Evolutionary conservation across 2,888 invertebrate genomes (phyloP).

Genomic region (Leucania comma): DNA sequence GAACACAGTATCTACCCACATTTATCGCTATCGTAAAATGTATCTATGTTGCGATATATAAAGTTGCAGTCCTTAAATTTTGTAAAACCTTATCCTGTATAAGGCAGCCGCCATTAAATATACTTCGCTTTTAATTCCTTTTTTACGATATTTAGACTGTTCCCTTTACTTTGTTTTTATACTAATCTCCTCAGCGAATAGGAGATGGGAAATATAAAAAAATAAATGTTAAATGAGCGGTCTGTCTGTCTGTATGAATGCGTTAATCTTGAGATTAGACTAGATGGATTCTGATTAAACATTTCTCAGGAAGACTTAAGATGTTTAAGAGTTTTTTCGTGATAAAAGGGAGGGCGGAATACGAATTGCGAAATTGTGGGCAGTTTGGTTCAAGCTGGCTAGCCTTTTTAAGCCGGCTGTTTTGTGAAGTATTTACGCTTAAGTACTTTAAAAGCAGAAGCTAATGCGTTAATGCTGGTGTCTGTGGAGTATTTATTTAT

Average conservation of each 20-base stretch:
- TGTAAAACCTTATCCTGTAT: constrained; percentile 45
- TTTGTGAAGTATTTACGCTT: constrained; percentile 46
- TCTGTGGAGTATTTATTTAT: constrained; percentile 1
- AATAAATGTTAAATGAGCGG: constrained; percentile 52
- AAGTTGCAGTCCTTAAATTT: constrained; percentile 46
- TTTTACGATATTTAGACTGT: constrained; percentile 54
- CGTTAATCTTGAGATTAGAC: constrained; percentile 66
- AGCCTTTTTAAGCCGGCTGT: constrained; percentile 47
- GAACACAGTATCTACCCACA: not conserved
- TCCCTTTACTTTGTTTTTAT: constrained; percentile 65
- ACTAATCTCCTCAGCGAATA: constrained; percentile 64
- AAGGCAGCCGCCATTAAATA: constrained; percentile 53
- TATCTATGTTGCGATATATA: constrained; percentile 38
- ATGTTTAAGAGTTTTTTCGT: constrained; percentile 58
- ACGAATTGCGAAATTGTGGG: constrained; percentile 56
- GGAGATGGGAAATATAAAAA: constrained; percentile 60
- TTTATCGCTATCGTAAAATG: constrained; percentile 41
- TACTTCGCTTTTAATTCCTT: constrained; percentile 59
- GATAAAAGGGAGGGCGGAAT: constrained; percentile 59
- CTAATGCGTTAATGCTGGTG: not conserved
- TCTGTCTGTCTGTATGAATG: constrained; percentile 62
- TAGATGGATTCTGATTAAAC: constrained; percentile 67
- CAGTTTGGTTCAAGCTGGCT: constrained; percentile 57
- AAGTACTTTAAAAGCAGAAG: constrained; percentile 19
- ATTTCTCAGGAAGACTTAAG: constrained; percentile 63